phyloP scores from a whole-genome alignment of 2,888 invertebrate species.

The Leptopilina myrica region DNA sequence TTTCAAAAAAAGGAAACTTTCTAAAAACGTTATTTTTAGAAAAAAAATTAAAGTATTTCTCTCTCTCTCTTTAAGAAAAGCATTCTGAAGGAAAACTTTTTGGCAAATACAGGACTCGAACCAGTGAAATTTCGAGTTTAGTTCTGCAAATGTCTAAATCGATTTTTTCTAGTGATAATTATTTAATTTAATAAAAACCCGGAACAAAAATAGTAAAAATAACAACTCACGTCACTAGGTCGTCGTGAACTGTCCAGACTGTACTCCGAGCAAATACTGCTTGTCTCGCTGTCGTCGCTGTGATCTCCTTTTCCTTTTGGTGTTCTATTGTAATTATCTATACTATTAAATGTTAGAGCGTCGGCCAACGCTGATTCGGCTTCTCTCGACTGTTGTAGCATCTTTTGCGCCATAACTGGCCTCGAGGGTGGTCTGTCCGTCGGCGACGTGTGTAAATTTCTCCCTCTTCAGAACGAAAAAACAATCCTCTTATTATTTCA shows the following conservation, averaged over 20 bases:
- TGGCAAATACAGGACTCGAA: no score
- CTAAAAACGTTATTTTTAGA: no score
- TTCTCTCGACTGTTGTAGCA: slow-evolving; percentile 91
- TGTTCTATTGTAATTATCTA: slow-evolving; percentile 70
- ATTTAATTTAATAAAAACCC: background rate
- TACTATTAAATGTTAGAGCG: slow-evolving; percentile 78
- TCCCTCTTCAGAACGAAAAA: slow-evolving; percentile 60
- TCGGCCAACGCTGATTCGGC: slow-evolving; percentile 90
- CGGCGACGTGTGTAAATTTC: slow-evolving; percentile 72
- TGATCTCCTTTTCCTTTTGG: slow-evolving; percentile 80
- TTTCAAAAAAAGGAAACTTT: no score
- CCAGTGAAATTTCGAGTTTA: no score
- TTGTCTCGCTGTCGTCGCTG: slow-evolving; percentile 94
- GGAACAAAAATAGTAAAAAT: background rate
- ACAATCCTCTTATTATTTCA: slow-evolving; percentile 7
- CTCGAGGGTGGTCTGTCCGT: slow-evolving; percentile 79
- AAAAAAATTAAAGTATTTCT: no score
- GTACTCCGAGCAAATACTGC: slow-evolving; percentile 95
- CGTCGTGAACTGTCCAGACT: slow-evolving; percentile 90
- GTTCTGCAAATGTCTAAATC: no score
- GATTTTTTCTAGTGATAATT: background rate
- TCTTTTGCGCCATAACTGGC: slow-evolving; percentile 87
- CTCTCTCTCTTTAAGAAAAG: no score
- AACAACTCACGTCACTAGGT: slow-evolving; percentile 86
- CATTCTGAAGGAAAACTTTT: no score